phyloP scores from a whole-genome alignment of 1,140 invertebrate species.

The Aplysia californica region DNA sequence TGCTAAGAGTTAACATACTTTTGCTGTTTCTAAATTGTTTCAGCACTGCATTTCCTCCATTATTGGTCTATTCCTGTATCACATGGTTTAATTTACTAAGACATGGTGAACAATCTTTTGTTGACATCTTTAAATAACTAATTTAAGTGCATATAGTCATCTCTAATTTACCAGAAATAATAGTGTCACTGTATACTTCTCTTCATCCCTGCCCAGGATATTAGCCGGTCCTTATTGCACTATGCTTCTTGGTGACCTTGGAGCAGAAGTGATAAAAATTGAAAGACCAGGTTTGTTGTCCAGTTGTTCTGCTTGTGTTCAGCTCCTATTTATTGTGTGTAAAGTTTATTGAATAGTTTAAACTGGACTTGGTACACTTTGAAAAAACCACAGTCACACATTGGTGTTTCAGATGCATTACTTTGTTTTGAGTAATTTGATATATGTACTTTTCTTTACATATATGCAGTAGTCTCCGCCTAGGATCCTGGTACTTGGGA shows the following conservation, averaged over 20 bases:
- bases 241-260: conserved; percentile 93
- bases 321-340: not conserved
- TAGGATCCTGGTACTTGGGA: no score
- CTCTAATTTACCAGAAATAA: not conserved
- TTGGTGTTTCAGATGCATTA: not conserved
- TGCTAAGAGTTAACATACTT: no score
- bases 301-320: not conserved
- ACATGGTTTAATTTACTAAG: no score
- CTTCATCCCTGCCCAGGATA: conserved; percentile 71
- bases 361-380: not conserved
- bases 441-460: not conserved
- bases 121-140: not conserved
- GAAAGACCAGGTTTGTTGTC: conserved; percentile 66
- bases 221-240: conserved; percentile 89
- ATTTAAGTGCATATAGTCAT: not conserved
- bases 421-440: not conserved
- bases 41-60: no score
- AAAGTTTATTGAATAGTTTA: not conserved
- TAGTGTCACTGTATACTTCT: not conserved
- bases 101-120: no score
- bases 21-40: no score
- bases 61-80: no score
- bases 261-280: conserved; percentile 92
- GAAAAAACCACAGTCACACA: not conserved
- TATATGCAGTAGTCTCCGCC: no score